phyloP scores from a whole-genome alignment of 1,140 invertebrate genomes.

The Drosophila rhopaloa region DNA sequence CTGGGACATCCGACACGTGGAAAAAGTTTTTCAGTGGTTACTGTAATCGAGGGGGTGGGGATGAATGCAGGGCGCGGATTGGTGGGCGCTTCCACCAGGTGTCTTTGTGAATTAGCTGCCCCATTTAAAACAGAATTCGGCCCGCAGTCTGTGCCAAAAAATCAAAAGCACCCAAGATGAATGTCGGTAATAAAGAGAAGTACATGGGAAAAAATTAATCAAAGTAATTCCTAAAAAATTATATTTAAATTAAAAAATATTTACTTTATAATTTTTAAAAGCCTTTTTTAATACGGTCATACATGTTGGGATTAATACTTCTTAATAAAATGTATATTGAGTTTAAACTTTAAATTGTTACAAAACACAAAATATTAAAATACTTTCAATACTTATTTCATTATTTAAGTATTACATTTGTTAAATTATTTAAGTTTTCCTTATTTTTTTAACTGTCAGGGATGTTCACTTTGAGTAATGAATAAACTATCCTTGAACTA shows the following conservation, averaged over 20 bases:
- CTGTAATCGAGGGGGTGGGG: background rate
- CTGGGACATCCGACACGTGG: constrained; percentile 2
- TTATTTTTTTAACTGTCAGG: constrained; percentile 11
- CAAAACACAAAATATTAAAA: too few species aligned
- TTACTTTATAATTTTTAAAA: background rate
- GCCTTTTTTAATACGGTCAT: too few species aligned
- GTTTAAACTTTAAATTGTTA: too few species aligned
- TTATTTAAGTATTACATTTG: too few species aligned
- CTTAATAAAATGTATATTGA: too few species aligned
- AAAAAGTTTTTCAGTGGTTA: background rate
- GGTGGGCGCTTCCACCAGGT: constrained; percentile 22
- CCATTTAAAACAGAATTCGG: constrained; percentile 30
- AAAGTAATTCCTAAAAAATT: background rate
- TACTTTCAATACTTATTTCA: too few species aligned
- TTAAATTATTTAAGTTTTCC: background rate
- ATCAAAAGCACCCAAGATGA: constrained; percentile 16
- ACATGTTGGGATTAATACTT: too few species aligned
- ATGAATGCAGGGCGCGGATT: background rate
- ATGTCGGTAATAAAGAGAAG: constrained; percentile 17
- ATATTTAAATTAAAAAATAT: background rate
- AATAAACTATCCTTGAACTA: constrained; percentile 50
- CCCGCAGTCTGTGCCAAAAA: constrained; percentile 35
- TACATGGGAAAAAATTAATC: background rate
- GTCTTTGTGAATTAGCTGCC: constrained; percentile 39
- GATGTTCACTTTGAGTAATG: constrained; percentile 31